Evolutionary conservation across 23 tunicate genomes (phyloP).

Genomic region (Styela clava): DNA sequence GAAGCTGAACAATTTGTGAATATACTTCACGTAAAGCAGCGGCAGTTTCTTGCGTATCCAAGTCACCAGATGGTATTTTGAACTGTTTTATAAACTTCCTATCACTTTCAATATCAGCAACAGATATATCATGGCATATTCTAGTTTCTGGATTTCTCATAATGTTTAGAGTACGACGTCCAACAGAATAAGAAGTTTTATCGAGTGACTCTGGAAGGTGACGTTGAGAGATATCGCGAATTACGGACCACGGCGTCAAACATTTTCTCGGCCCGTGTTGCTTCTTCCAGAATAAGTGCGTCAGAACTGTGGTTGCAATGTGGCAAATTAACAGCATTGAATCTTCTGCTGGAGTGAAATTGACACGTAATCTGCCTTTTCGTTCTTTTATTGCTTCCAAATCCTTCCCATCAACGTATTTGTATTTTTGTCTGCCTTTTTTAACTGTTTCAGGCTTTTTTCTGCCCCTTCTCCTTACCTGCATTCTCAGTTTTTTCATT

Average conservation of each 20-base stretch:
- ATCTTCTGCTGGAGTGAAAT: slow-evolving; percentile 54
- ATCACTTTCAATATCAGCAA: slow-evolving; percentile 36
- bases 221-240: slow-evolving; percentile 37
- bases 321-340: slow-evolving; percentile 53
- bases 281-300: slow-evolving; percentile 1
- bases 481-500: slow-evolving; percentile 1
- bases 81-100: neutral
- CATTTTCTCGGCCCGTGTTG: slow-evolving; percentile 13
- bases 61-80: neutral
- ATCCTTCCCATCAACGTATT: slow-evolving; percentile 29
- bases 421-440: neutral
- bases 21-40: neutral
- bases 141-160: slow-evolving; percentile 40
- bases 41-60: neutral
- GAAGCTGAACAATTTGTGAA: neutral
- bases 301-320: slow-evolving; percentile 41
- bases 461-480: neutral
- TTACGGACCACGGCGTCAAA: slow-evolving; percentile 29
- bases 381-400: slow-evolving; percentile 37
- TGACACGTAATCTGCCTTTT: slow-evolving; percentile 42
- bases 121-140: slow-evolving; percentile 49
- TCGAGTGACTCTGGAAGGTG: slow-evolving; percentile 25
- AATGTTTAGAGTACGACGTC: slow-evolving; percentile 28
- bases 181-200: slow-evolving; percentile 59
- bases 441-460: neutral